Percentiles rank a stretch among this genome's conserved stretches.
Conservation (phyloP, 2,888 invertebrate species). For the Ephialtes manifestator region DNA sequence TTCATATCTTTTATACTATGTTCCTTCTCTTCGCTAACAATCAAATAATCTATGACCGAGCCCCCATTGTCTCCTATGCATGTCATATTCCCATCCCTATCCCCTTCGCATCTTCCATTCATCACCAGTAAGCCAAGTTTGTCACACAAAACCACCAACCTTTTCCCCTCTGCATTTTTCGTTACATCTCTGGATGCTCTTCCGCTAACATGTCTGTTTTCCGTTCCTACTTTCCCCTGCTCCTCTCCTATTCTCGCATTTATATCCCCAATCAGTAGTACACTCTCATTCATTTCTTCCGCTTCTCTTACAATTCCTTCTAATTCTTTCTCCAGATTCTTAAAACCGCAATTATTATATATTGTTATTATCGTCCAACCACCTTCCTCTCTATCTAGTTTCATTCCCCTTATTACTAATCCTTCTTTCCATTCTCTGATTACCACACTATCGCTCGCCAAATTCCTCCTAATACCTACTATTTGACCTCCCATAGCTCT, state of each 20-base stretch:
- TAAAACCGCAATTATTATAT: constrained; percentile 54
- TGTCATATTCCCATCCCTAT: background rate
- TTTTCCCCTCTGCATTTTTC: constrained; percentile 36
- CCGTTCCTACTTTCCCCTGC: too few relatives aligned
- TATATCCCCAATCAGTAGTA: too few relatives aligned
- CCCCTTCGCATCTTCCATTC: constrained; percentile 35
- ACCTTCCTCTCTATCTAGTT: background rate
- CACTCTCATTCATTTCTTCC: background rate
- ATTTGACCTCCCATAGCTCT: constrained; percentile 54
- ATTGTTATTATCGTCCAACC: constrained; percentile 24
- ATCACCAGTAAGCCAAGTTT: constrained; percentile 11
- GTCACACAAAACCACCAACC: constrained; percentile 17
- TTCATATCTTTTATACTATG: constrained; percentile 1
- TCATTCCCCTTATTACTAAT: constrained; percentile 29
- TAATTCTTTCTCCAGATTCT: constrained; percentile 3
- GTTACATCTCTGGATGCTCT: background rate
- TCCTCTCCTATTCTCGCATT: too few relatives aligned
- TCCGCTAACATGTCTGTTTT: too few relatives aligned
- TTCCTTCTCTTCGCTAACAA: constrained; percentile 12
- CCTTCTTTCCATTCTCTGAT: constrained; percentile 45
- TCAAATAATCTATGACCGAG: constrained; percentile 38
- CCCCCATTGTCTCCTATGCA: constrained; percentile 29
- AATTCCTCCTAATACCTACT: constrained; percentile 44
- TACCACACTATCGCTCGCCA: background rate
- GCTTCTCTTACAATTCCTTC: background rate